Conservation (phyloP, 2,888 invertebrate species). For the Corythucha ciliata region DNA sequence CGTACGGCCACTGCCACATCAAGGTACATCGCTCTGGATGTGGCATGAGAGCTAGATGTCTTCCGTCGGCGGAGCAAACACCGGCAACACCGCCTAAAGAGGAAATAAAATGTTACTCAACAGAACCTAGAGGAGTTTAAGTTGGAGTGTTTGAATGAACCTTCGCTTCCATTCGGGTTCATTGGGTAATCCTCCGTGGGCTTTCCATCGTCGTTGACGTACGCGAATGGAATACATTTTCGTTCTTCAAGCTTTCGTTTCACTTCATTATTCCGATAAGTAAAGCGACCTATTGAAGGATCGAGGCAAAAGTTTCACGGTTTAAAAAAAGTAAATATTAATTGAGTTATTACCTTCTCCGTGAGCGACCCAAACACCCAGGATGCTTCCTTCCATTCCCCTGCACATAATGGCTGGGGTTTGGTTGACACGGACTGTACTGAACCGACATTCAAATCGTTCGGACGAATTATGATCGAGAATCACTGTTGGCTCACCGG, state of each 20-base stretch:
- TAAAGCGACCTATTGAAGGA: conserved; percentile 44
- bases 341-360: conserved; percentile 63
- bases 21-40: conserved; percentile 91
- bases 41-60: conserved; percentile 97
- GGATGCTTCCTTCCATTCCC: conserved; percentile 75
- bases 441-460: conserved; percentile 71
- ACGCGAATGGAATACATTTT: conserved; percentile 66
- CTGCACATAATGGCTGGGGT: conserved; percentile 73
- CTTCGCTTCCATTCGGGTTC: conserved; percentile 86
- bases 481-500: not conserved
- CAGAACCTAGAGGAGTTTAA: not conserved
- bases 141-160: conserved; percentile 40
- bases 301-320: conserved; percentile 4
- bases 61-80: conserved; percentile 77
- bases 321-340: not conserved
- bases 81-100: conserved; percentile 71
- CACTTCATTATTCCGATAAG: conserved; percentile 42
- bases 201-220: conserved; percentile 67
- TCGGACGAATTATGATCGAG: conserved; percentile 81
- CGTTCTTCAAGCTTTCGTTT: conserved; percentile 28
- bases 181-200: conserved; percentile 78
- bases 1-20: conserved; percentile 82
- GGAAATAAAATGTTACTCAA: conserved; percentile 12
- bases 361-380: conserved; percentile 96
- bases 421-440: conserved; percentile 61